Evolutionary conservation across 92 coral and sea anemone species (phyloP), one percentile per base, ranked within the genome.

Genomic region (Parazoanthus atlanticus): DNA sequence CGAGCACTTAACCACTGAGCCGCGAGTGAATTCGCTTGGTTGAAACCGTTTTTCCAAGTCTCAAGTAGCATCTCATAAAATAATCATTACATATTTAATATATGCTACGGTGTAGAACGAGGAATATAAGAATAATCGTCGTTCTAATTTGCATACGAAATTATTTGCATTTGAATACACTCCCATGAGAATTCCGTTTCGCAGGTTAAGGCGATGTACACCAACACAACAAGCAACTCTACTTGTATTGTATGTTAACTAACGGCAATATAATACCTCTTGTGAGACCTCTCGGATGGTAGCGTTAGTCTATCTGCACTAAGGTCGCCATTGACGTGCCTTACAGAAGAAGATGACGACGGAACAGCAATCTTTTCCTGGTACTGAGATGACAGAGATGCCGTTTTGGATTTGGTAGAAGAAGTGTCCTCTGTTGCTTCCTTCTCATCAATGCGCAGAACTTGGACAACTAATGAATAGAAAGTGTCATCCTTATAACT

Each of bases 231-330:
- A 43, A n/a, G 31, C 3, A 9, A 23, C 17, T 46, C 23, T 58
- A 47, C 25, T 2, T 33, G 41, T n/a, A 13, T 84, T 36, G 19
- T 1, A 84, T 15, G 23, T 28, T 33, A 23, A 36, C 0, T 34
- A n/a, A 74, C 13, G 6, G 61, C 38, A 43, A n/a, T n/a, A 52
- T 13, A 52, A 52, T 84, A 84, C 87, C 78, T 84, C 76, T 84
- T 84, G 8, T 40, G 28, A 43, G 58, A 46, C 6, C 36, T 84
- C 28, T 70, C 78, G 13, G 52, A 11, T 43, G 78, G 38, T 41
- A 67, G 33, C 2, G 74, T 28, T 70, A 84, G 77, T 41, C 65
- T 43, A 9, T 80, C 71, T 19, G 40, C 66, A n/a, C 41, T 9
- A 17, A 43, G 38, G 19, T 70, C n/a, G 36, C 13, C 78, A 49